Evolutionary conservation across 2,113 vertebrate species (phyloP), one percentile per base, ranked within the genome.

Genomic region (Mesoclemmys tuberculata): DNA sequence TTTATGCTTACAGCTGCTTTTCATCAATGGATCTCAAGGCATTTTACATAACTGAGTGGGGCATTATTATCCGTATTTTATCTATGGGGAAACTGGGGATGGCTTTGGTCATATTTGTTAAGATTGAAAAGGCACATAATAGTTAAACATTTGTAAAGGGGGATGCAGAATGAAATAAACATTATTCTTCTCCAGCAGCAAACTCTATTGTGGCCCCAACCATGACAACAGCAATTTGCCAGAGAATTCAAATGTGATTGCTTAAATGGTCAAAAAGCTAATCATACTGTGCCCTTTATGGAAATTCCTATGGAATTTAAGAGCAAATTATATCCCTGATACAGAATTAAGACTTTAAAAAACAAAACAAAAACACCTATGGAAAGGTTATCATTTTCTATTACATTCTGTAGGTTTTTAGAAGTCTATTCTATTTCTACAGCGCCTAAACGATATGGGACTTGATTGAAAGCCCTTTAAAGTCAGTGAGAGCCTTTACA

Each of bases 301-400:
- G n/a, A 13, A 52, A 4, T 41, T 9, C 61, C 75, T 31, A 22
- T 38, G 58, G 46, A 24, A 75, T 11, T 21, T 48, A 48, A 46
- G 31, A 78, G 26, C 6, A 78, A 29, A 2, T 1, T 5, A 29
- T 29, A 1, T 0, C 38, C 38, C 31, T 38, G 5, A 1, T 8
- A 31, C 11, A 5, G 29, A 46, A 26, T 5, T 10, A 8, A 58
- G 29, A 64, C 38, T 31, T 24, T 52, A 26, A 31, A 38, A 80
- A 84, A 49, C 21, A 64, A 51, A 77, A 13, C 46, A 64, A 35
- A 35, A 31, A 75, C 4, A 48, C 31, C 31, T 35, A 44, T 0
- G 0, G 18, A 18, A 29, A 31, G 11, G 52, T 48, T 55, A 10
- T 49, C 48, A 4, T 49, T 48, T 24, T 16, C 13, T 19, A n/a